A percentile compares a stretch with the other conserved stretches of the same genome.
phyloP scores from a whole-genome alignment of 2,888 invertebrate species.

The Lampropteryx suffumata region DNA sequence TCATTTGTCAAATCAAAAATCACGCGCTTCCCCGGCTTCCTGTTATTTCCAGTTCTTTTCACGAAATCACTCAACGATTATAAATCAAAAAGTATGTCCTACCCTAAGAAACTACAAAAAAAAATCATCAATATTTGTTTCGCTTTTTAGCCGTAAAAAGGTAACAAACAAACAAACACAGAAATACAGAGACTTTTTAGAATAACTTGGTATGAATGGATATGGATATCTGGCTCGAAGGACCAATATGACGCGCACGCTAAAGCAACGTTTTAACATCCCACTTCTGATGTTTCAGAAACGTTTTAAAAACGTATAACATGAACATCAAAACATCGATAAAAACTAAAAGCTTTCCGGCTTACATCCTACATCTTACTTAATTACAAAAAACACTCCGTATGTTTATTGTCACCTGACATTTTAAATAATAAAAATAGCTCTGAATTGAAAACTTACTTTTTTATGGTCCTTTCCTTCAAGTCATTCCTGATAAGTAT shows the following conservation, averaged over 20 bases:
- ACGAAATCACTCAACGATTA: too few relatives aligned
- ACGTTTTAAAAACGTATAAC: constrained; percentile 35
- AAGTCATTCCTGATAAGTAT: too few relatives aligned
- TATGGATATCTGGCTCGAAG: constrained; percentile 1
- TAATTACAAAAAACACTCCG: constrained; percentile 41
- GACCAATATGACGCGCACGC: constrained; percentile 8
- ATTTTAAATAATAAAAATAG: constrained; percentile 9
- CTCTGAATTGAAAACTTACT: constrained; percentile 1
- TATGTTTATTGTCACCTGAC: constrained; percentile 36
- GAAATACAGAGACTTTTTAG: too few relatives aligned
- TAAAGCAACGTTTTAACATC: constrained; percentile 18
- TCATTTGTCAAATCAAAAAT: too few relatives aligned
- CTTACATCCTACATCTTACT: constrained; percentile 32
- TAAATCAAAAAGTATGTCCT: too few relatives aligned
- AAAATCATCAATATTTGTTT: too few relatives aligned
- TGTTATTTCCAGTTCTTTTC: too few relatives aligned
- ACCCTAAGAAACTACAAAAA: too few relatives aligned
- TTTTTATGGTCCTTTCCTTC: constrained; percentile 1
- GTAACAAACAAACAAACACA: too few relatives aligned
- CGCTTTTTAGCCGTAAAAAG: too few relatives aligned
- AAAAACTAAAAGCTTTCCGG: constrained; percentile 50
- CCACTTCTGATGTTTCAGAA: constrained; percentile 28
- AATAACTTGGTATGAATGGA: too few relatives aligned
- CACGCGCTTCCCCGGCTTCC: too few relatives aligned
- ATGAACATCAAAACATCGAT: constrained; percentile 42